These are phyloP conservation scores for Cerceris ruficornis DNA, from an alignment of 2,888 invertebrate species.

Conservation along the genomic window DNA sequence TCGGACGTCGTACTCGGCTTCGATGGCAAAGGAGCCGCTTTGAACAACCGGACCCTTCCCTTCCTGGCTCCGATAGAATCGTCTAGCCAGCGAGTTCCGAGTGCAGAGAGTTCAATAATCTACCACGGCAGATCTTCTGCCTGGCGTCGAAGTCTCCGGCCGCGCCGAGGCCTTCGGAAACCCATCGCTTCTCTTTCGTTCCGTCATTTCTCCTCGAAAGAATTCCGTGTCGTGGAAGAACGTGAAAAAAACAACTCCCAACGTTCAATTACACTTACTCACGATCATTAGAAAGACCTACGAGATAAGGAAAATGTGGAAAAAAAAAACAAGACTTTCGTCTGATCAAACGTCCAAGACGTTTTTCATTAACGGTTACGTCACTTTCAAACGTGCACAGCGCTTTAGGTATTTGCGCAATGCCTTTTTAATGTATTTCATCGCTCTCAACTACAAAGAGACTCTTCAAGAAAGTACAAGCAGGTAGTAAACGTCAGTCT, in stretches of 20 bases:
- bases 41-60: conserved; percentile 44
- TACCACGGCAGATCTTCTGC: conserved; percentile 59
- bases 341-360: conserved; percentile 2
- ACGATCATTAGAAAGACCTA: neutral
- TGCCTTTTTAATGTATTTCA: conserved; percentile 39
- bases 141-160: conserved; percentile 78
- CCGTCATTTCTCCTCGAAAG: neutral
- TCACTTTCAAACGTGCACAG: conserved; percentile 6
- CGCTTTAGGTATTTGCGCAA: conserved; percentile 14
- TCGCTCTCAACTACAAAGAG: conserved; percentile 30
- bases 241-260: too few species aligned
- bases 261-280: too few species aligned
- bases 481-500: conserved; percentile 58
- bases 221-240: neutral
- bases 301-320: neutral
- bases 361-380: conserved; percentile 3
- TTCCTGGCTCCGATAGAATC: conserved; percentile 56
- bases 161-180: conserved; percentile 30
- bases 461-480: conserved; percentile 40
- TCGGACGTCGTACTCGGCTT: too few species aligned
- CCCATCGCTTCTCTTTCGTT: neutral
- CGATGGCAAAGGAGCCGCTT: too few species aligned
- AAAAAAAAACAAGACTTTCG: neutral
- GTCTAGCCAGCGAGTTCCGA: conserved; percentile 39
- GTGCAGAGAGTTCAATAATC: conserved; percentile 64